These are phyloP conservation scores for Labeo rohita DNA, from an alignment of 2,113 vertebrate genomes.

Conservation along the genomic window DNA sequence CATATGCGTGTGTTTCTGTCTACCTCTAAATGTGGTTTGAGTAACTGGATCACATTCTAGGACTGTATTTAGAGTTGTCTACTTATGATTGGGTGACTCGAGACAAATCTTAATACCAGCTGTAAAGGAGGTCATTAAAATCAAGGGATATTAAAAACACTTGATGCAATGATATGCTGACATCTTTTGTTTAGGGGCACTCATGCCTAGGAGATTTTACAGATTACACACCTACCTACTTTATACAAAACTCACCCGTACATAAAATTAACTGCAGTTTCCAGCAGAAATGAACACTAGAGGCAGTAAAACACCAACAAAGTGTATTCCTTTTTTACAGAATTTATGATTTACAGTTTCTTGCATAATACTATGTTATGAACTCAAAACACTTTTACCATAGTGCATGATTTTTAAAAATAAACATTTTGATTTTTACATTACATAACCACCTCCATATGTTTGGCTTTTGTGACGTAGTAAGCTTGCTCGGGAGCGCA, in stretches of 20 bases:
- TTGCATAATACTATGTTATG: not conserved
- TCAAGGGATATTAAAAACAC: not conserved
- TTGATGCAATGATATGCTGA: not conserved
- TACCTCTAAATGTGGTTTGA: not conserved
- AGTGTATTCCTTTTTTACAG: not conserved
- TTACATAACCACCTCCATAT: not conserved
- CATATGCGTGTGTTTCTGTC: not conserved
- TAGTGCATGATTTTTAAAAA: not conserved
- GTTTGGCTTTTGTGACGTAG: not conserved
- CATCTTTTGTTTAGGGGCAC: not conserved
- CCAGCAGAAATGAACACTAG: not conserved
- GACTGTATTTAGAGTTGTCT: not conserved
- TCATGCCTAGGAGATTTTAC: not conserved
- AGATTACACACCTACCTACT: too few species aligned
- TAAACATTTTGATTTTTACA: not conserved
- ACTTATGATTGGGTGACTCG: not conserved
- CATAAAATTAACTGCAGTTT: not conserved
- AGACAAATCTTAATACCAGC: slow-evolving; percentile 2
- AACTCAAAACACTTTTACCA: not conserved
- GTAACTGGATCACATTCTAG: not conserved
- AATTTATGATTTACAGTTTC: not conserved
- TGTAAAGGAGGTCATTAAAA: not conserved
- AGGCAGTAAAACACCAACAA: not conserved
- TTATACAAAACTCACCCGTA: not conserved
- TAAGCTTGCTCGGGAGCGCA: not conserved